Conservation (phyloP, 2,797 vertebrate genomes). For the Enteromius thamalakanensis region DNA sequence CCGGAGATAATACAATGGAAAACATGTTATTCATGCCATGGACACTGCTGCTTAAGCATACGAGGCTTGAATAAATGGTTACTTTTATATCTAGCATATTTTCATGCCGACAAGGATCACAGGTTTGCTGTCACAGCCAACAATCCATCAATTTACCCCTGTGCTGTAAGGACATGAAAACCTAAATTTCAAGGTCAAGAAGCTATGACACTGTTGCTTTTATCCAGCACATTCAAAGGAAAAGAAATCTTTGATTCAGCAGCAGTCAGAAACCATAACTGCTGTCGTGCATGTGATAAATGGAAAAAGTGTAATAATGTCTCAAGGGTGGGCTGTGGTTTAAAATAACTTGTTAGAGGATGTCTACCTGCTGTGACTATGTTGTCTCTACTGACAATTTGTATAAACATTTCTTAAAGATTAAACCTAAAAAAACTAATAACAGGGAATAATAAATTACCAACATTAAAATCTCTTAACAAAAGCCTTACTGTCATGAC, state of each 20-base stretch:
- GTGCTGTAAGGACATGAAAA: neutral
- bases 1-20: neutral
- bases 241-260: constrained; percentile 39
- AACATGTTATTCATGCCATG: neutral
- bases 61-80: neutral
- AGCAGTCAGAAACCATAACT: constrained; percentile 26
- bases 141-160: neutral
- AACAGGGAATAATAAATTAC: neutral
- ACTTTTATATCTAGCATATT: neutral
- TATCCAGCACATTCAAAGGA: neutral
- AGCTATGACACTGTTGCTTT: neutral
- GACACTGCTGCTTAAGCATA: neutral
- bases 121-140: neutral
- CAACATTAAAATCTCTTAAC: neutral
- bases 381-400: constrained; percentile 1
- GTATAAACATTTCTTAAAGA: neutral
- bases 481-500: neutral
- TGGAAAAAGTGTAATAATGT: constrained; percentile 22
- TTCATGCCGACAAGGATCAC: neutral
- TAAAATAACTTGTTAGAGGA: constrained; percentile 34
- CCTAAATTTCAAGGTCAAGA: constrained; percentile 18
- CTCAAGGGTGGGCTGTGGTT: constrained; percentile 37
- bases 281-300: constrained; percentile 25
- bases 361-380: neutral
- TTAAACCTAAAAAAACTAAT: too few relatives aligned